Conservation (phyloP, 2,797 vertebrate genomes). For the Morus bassanus region DNA sequence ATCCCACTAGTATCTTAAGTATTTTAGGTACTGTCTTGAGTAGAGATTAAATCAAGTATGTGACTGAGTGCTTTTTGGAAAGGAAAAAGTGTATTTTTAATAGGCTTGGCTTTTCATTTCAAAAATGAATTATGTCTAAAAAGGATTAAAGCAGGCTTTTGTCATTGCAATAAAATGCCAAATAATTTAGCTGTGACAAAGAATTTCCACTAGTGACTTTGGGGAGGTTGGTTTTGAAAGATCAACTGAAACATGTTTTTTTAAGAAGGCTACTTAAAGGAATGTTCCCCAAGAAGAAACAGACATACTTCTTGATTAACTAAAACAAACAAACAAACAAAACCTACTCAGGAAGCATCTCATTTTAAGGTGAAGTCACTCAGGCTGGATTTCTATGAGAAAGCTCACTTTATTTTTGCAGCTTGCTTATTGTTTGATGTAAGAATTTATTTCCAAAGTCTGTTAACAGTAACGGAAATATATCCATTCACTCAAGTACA, state of each 20-base stretch:
- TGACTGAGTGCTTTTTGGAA: background rate
- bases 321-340: background rate
- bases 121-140: background rate
- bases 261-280: background rate
- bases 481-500: background rate
- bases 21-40: background rate
- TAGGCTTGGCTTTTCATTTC: background rate
- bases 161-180: background rate
- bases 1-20: background rate
- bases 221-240: background rate
- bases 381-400: background rate
- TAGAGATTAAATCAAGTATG: background rate
- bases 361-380: background rate
- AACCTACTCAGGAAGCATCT: background rate
- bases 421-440: background rate
- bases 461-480: conserved; percentile 9
- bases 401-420: background rate
- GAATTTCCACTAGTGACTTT: background rate
- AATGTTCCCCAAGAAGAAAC: background rate
- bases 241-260: background rate
- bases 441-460: background rate
- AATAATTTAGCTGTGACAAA: background rate
- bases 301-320: background rate
- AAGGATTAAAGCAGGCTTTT: background rate
- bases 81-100: background rate